A percentile compares a stretch with the other conserved stretches of the same genome.
phyloP scores from a whole-genome alignment of 1,140 invertebrate genomes.

The Drosophila micromelanica region DNA sequence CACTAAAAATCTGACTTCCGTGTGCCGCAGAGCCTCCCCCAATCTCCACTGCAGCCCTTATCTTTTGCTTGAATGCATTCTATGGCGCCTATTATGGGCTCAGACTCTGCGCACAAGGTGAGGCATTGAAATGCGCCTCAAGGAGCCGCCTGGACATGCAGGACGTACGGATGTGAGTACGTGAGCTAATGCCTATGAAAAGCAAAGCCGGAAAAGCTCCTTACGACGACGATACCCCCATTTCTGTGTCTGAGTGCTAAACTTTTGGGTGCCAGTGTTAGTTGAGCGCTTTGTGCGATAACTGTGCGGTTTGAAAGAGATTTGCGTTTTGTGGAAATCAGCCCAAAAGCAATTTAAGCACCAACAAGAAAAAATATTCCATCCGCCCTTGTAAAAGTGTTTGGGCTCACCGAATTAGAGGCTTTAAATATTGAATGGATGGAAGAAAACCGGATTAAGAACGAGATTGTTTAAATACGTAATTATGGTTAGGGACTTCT shows the following conservation, averaged over 20 bases:
- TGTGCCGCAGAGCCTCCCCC: conserved; percentile 52
- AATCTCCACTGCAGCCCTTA: conserved; percentile 14
- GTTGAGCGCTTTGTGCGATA: conserved; percentile 50
- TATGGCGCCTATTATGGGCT: conserved; percentile 41
- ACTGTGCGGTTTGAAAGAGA: conserved; percentile 53
- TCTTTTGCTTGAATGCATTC: conserved; percentile 23
- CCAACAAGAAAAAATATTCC: conserved; percentile 48
- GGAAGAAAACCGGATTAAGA: no score
- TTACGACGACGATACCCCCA: conserved; percentile 29
- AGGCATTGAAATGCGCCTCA: conserved; percentile 58
- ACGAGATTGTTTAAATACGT: no score
- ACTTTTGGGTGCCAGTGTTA: conserved; percentile 48
- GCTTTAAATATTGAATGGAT: background rate
- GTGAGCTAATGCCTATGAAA: conserved; percentile 37
- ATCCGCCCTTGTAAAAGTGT: conserved; percentile 3
- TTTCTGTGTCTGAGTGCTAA: conserved; percentile 46
- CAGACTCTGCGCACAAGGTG: conserved; percentile 50
- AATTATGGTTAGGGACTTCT: no score
- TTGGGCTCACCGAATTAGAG: background rate
- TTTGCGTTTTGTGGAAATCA: conserved; percentile 54
- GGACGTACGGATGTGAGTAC: conserved; percentile 1
- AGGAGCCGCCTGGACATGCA: conserved; percentile 33
- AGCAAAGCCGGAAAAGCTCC: conserved; percentile 11
- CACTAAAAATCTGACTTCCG: conserved; percentile 67
- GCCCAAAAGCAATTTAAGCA: conserved; percentile 43